Conservation (phyloP, 2,797 vertebrate genomes). For the Ambastaia sidthimunki region DNA sequence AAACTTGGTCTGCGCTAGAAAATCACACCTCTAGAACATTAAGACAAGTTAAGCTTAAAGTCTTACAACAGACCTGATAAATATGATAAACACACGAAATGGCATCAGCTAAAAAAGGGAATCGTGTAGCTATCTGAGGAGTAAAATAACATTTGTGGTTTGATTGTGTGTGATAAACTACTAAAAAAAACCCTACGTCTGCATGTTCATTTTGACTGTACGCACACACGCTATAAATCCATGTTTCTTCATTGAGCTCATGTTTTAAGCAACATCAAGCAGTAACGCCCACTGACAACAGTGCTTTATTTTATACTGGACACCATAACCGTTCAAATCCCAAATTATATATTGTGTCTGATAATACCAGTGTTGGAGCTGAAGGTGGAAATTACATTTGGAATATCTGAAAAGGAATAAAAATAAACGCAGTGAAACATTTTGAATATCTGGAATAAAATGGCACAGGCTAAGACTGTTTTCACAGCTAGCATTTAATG, state of each 20-base stretch:
- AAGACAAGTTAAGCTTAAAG: slow-evolving; percentile 68
- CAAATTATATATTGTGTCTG: no score
- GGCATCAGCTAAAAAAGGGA: not conserved
- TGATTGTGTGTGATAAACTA: slow-evolving; percentile 34
- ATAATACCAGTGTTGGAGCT: no score
- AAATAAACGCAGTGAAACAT: no score
- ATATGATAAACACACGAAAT: slow-evolving; percentile 66
- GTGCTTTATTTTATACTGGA: no score
- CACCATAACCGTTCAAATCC: no score
- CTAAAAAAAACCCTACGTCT: not conserved
- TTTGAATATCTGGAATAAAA: no score
- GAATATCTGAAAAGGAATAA: no score
- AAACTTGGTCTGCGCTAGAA: not conserved
- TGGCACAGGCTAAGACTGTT: no score
- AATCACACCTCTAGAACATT: slow-evolving; percentile 66
- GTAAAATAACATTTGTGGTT: slow-evolving; percentile 20
- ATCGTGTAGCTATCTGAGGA: slow-evolving; percentile 23
- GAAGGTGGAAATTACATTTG: no score
- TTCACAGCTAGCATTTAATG: no score
- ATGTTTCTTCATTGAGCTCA: not conserved
- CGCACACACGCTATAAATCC: slow-evolving; percentile 31
- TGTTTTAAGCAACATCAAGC: no score
- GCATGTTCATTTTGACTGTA: not conserved
- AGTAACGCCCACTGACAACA: no score
- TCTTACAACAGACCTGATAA: slow-evolving; percentile 62